Evolutionary conservation across 2,888 invertebrate species (phyloP), one percentile per base, ranked within the genome.

Genomic region (Temnothorax ravouxi): DNA sequence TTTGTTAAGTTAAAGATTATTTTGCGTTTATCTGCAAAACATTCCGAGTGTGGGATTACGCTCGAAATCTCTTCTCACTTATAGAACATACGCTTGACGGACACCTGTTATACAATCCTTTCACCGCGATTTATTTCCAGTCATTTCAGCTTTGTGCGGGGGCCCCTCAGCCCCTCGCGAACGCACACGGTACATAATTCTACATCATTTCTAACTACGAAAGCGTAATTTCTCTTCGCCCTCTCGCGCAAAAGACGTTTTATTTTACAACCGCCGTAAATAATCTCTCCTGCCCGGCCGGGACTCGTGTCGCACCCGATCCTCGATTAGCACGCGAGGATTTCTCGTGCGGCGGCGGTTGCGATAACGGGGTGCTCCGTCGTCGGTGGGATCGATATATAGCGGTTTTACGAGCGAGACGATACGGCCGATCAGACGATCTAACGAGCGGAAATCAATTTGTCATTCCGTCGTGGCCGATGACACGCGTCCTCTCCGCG

Each of bases 331-430:
- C 76, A 83, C 82, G 82, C 82, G 66, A 83, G 66, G 56, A 66
- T 47, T 77, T 83, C 77, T 64, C 82, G 41, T 38, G 29, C 29
- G 21, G 21, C 56, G 25, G 9, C 56, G 25, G 9, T 6, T 3
- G 38, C 64, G 77, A 71, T 84, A 85, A 79, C 79, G 61, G 21
- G 76, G 29, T 8, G 13, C 67, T 67, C 52, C 21, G 38, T 76
- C 59, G 76, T 29, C 29, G 59, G 13, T 15, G 75, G 34, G 64
- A 82, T 87, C 77, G 83, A 86, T 89, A 86, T 89, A 86, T 89
- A 61, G 66, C 85, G 82, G 71, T 85, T 83, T 83, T 83, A 84
- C 85, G 69, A 84, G 81, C 83, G 72, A 34, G 71, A 71, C 41
- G 79, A 38, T 18, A 44, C 54, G 29, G 69, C 41, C 44, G 66